phyloP scores from a whole-genome alignment of 2,888 invertebrate species.

The Orchesellides sinensis region DNA sequence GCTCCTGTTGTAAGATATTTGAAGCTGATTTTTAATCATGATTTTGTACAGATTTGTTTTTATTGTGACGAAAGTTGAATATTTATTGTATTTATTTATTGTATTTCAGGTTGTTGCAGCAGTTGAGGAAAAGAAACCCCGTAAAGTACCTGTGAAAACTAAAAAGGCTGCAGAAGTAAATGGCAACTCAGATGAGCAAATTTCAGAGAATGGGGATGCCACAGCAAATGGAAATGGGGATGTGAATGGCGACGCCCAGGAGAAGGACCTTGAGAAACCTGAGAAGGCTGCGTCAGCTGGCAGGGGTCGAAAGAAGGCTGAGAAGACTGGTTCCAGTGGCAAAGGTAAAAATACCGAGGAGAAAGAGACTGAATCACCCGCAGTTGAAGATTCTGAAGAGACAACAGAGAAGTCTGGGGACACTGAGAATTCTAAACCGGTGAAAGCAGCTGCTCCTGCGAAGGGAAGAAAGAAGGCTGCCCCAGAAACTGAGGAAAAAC shows the following conservation, averaged over 20 bases:
- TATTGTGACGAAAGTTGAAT: background rate
- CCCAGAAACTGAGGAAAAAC: background rate
- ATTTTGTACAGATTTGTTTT: background rate
- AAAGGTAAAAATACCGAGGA: background rate
- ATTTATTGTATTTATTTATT: background rate
- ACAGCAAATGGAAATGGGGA: background rate
- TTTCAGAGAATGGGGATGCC: background rate
- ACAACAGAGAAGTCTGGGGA: background rate
- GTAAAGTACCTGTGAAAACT: conserved; percentile 23
- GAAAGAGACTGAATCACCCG: background rate
- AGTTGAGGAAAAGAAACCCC: conserved; percentile 11
- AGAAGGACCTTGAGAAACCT: no score
- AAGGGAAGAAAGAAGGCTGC: conserved; percentile 22
- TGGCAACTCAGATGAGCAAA: background rate
- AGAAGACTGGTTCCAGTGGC: background rate
- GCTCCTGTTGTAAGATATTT: background rate
- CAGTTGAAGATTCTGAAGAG: background rate
- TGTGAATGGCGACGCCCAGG: background rate
- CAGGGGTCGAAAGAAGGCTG: background rate
- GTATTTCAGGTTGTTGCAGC: background rate
- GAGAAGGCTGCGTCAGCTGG: background rate
- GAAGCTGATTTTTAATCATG: no score
- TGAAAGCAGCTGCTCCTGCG: background rate
- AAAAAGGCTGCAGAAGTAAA: background rate
- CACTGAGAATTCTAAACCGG: conserved; percentile 3